These are phyloP conservation scores for Trachythela sp. DNA, from an alignment of 64 coral and sea anemone species.

Conservation along the genomic window DNA sequence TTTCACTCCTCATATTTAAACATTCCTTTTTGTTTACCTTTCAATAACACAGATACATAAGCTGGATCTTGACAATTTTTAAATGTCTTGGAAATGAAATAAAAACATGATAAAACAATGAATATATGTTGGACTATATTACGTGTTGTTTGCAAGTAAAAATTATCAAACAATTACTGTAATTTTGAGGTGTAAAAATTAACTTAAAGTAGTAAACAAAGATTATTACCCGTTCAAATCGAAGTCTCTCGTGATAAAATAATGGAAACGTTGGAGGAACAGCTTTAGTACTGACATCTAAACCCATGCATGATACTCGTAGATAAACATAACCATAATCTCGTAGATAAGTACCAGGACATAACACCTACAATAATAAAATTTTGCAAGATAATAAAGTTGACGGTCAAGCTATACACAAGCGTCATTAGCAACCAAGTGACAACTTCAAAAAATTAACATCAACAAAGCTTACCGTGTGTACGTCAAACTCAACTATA, in stretches of 20 bases:
- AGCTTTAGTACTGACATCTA: constrained; percentile 86
- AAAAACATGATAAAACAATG: background rate
- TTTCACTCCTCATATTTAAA: background rate
- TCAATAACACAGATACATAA: constrained; percentile 85
- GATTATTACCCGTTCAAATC: constrained; percentile 84
- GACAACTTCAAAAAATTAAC: constrained; percentile 14
- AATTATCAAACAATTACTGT: background rate
- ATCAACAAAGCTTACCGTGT: constrained; percentile 61
- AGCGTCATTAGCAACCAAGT: constrained; percentile 97
- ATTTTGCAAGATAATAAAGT: constrained; percentile 31
- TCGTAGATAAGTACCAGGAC: constrained; percentile 88
- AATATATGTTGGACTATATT: background rate
- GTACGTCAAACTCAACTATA: constrained; percentile 87
- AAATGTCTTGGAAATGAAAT: constrained; percentile 69
- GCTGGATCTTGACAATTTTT: constrained; percentile 97
- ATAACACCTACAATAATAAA: constrained; percentile 65
- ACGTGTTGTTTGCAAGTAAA: background rate
- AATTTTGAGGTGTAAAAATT: constrained; percentile 20
- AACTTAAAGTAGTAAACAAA: constrained; percentile 18
- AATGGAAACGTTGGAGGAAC: constrained; percentile 93
- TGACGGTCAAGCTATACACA: constrained; percentile 9
- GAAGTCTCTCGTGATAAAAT: constrained; percentile 89
- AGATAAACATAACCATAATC: constrained; percentile 98
- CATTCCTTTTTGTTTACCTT: constrained; percentile 51
- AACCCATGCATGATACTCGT: constrained; percentile 95